A percentile compares a stretch with the other conserved stretches of the same genome.
phyloP scores from a whole-genome alignment of 2,888 invertebrate species.

The Hybos culiciformis region DNA sequence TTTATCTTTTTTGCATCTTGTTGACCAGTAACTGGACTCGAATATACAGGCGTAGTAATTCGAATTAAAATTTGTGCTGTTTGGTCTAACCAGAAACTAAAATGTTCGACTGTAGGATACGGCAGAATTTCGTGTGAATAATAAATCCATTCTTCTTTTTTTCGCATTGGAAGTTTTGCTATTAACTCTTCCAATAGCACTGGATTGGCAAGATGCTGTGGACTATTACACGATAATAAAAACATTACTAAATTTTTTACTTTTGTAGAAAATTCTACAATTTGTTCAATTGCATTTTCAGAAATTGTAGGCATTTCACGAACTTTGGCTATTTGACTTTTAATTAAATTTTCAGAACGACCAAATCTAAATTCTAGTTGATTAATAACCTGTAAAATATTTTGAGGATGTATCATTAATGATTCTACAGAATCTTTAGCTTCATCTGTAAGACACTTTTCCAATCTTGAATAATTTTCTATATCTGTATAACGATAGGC shows the following conservation, averaged over 20 bases:
- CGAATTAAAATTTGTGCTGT: slow-evolving; percentile 11
- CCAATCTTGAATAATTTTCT: slow-evolving; percentile 13
- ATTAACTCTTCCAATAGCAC: slow-evolving; percentile 10
- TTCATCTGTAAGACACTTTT: slow-evolving; percentile 12
- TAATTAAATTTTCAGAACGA: slow-evolving; percentile 14
- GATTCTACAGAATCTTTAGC: slow-evolving; percentile 12
- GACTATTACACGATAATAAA: slow-evolving; percentile 7
- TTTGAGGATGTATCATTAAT: slow-evolving; percentile 14
- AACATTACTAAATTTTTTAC: slow-evolving; percentile 11
- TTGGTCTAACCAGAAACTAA: slow-evolving; percentile 13
- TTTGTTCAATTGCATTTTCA: slow-evolving; percentile 10
- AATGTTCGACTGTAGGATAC: slow-evolving; percentile 7
- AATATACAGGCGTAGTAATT: no score
- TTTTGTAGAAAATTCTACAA: slow-evolving; percentile 13
- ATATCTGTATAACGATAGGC: slow-evolving; percentile 12
- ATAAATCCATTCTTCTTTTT: slow-evolving; percentile 9
- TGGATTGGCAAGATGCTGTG: slow-evolving; percentile 14
- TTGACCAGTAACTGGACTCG: no score
- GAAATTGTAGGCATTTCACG: slow-evolving; percentile 11
- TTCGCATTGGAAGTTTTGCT: slow-evolving; percentile 12
- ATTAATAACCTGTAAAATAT: slow-evolving; percentile 10
- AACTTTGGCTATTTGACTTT: slow-evolving; percentile 14
- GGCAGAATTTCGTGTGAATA: slow-evolving; percentile 3
- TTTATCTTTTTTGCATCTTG: slow-evolving; percentile 1
- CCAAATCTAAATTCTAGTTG: slow-evolving; percentile 16